Percentiles rank a stretch among this genome's conserved stretches.
Conservation (phyloP, 2,113 vertebrate species). For the Rostratula benghalensis region DNA sequence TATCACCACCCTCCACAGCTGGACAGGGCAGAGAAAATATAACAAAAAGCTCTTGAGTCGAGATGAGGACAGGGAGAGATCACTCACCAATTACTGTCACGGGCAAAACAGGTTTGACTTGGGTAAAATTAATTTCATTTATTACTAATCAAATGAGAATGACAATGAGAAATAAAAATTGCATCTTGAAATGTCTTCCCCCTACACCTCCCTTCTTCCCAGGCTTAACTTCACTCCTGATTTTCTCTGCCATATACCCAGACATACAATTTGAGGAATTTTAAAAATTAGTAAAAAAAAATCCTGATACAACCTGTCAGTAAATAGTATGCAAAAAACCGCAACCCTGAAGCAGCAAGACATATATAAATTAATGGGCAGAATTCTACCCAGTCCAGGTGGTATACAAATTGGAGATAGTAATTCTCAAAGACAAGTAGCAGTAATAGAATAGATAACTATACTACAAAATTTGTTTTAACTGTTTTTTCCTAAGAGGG, state of each 20-base stretch:
- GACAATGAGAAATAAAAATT: not conserved
- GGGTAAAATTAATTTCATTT: not conserved
- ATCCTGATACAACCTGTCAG: too few relatives aligned
- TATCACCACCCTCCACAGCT: not conserved
- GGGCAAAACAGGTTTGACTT: not conserved
- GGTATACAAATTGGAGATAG: not conserved
- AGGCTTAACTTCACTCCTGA: not conserved
- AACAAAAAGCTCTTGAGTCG: accelerated
- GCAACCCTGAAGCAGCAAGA: not conserved
- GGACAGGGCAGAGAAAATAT: not conserved
- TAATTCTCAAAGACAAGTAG: not conserved
- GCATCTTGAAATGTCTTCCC: not conserved
- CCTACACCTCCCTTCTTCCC: not conserved
- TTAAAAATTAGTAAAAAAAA: too few relatives aligned
- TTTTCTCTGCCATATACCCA: too few relatives aligned
- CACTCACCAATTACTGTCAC: not conserved
- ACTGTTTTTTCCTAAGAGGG: not conserved
- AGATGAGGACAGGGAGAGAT: not conserved
- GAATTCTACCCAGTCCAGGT: not conserved
- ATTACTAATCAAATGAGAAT: not conserved
- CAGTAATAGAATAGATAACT: not conserved
- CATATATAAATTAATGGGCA: not conserved
- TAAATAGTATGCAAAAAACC: not conserved
- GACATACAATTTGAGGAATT: too few relatives aligned
- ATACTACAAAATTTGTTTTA: not conserved